Evolutionary conservation across 2,797 vertebrate species (phyloP).

Genomic region (Decapterus maruadsi): DNA sequence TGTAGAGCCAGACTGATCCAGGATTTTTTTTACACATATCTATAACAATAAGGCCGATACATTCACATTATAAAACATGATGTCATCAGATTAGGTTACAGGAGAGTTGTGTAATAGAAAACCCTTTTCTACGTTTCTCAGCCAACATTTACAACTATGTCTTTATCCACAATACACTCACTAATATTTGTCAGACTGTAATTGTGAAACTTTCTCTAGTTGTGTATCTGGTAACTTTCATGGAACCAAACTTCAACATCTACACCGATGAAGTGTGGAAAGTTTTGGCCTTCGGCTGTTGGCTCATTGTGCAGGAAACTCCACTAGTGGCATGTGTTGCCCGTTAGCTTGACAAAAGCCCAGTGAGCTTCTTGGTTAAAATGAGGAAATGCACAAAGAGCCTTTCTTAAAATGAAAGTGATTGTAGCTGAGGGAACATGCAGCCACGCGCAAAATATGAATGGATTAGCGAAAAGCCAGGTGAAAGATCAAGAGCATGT

Average conservation of each 20-base stretch:
- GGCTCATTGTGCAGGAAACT: not conserved
- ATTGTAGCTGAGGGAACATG: not conserved
- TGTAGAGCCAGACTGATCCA: too few species aligned
- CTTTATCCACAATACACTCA: not conserved
- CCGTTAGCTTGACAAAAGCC: not conserved
- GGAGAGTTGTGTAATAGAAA: too few species aligned
- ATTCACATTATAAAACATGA: too few species aligned
- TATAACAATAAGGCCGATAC: too few species aligned
- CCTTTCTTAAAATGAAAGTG: not conserved
- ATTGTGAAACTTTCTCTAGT: not conserved
- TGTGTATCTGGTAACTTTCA: not conserved
- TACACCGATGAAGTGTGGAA: not conserved
- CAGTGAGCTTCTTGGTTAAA: not conserved
- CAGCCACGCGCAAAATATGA: not conserved
- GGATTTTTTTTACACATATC: too few species aligned
- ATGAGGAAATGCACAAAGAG: not conserved
- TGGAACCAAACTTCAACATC: not conserved
- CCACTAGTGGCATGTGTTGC: not conserved
- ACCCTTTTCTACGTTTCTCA: not conserved
- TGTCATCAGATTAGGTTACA: too few species aligned
- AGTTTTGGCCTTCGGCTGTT: not conserved
- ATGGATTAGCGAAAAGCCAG: accelerated
- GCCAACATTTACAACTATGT: not conserved
- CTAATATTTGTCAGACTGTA: not conserved
- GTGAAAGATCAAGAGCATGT: too few species aligned